Conservation (phyloP, 1,140 invertebrate genomes). For the Zaprionus lachaisei region DNA sequence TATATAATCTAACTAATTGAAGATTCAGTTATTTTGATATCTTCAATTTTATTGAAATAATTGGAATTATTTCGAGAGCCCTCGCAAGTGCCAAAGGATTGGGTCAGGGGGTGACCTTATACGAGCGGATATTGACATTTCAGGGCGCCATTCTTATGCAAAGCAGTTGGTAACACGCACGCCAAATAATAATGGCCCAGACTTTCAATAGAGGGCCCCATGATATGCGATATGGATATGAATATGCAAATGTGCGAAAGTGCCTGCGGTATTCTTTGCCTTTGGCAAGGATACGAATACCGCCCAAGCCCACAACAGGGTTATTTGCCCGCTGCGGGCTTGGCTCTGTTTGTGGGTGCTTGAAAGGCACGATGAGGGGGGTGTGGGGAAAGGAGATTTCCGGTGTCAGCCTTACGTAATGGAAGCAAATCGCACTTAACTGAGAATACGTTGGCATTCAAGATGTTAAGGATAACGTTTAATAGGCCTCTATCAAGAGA, state of each 20-base stretch:
- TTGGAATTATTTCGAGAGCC: not conserved
- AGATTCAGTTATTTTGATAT: not conserved
- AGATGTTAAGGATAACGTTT: not conserved
- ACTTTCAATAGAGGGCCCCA: slow-evolving; percentile 61
- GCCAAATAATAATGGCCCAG: slow-evolving; percentile 61
- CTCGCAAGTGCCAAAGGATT: slow-evolving; percentile 35
- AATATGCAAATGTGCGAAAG: slow-evolving; percentile 61
- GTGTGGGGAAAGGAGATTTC: slow-evolving; percentile 17
- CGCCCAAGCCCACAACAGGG: slow-evolving; percentile 47
- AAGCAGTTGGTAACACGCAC: slow-evolving; percentile 71
- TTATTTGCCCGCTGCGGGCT: slow-evolving; percentile 50
- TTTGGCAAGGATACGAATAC: slow-evolving; percentile 7
- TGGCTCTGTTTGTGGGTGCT: slow-evolving; percentile 34
- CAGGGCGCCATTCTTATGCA: slow-evolving; percentile 63
- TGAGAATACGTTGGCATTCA: not conserved
- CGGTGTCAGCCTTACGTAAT: slow-evolving; percentile 67
- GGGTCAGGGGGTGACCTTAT: slow-evolving; percentile 29
- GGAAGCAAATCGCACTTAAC: slow-evolving; percentile 19
- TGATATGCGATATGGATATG: slow-evolving; percentile 67
- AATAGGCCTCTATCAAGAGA: not conserved
- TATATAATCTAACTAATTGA: not conserved
- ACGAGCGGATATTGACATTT: slow-evolving; percentile 49
- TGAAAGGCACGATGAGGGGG: slow-evolving; percentile 28
- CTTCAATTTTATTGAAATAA: slow-evolving; percentile 5
- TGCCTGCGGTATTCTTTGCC: slow-evolving; percentile 4